Evolutionary conservation across 2,113 vertebrate species (phyloP).

Genomic region (Paraplagusia blochii): DNA sequence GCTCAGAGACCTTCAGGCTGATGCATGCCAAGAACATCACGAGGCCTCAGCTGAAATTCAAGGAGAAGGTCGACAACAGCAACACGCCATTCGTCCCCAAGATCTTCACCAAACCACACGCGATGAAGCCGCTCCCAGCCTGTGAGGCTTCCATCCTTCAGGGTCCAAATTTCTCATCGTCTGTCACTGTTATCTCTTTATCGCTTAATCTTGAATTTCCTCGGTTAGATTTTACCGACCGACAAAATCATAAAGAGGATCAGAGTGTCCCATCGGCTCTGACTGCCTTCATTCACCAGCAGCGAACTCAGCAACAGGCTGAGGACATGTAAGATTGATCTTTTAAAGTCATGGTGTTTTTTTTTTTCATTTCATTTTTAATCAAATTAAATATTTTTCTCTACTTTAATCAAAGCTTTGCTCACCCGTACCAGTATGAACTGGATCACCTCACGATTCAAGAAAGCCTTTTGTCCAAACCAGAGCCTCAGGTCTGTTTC

Average conservation of each 20-base stretch:
- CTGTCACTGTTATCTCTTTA: neutral
- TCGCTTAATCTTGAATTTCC: neutral
- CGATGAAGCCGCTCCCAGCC: constrained; percentile 84
- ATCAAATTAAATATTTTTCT: neutral
- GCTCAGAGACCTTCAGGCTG: constrained; percentile 85
- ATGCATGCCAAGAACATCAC: constrained; percentile 92
- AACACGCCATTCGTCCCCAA: constrained; percentile 93
- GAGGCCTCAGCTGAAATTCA: constrained; percentile 92
- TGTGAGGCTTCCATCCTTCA: constrained; percentile 71
- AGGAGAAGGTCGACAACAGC: constrained; percentile 93
- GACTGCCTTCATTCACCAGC: constrained; percentile 93
- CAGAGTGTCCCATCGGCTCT: constrained; percentile 89
- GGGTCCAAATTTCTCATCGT: neutral
- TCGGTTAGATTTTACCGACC: constrained; percentile 79
- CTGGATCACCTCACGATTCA: constrained; percentile 82
- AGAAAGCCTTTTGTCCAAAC: constrained; percentile 79
- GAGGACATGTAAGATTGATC: constrained; percentile 85
- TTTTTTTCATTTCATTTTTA: neutral
- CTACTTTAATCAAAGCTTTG: constrained; percentile 78
- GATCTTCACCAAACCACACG: constrained; percentile 93
- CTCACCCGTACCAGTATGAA: constrained; percentile 94
- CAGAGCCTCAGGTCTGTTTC: constrained; percentile 81
- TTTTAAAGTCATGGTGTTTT: neutral
- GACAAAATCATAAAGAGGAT: constrained; percentile 83
- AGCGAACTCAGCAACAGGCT: constrained; percentile 86